phyloP scores from a whole-genome alignment of 2,797 vertebrate species.

The Neoniphon sammara region DNA sequence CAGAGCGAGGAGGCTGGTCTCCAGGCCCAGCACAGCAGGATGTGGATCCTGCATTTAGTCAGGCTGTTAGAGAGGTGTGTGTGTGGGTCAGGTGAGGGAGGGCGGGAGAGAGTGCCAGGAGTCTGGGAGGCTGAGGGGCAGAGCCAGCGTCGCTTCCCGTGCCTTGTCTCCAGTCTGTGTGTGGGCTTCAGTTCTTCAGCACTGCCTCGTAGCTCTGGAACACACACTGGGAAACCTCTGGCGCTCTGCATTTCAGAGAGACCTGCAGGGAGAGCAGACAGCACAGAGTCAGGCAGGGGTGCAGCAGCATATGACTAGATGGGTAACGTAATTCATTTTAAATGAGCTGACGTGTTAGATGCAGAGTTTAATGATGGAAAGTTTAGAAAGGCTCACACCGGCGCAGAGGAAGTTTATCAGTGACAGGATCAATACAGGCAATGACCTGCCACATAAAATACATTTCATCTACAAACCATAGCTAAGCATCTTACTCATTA shows the following conservation, averaged over 20 bases:
- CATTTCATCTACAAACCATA: no score
- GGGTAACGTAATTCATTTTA: neutral
- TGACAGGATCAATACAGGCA: neutral
- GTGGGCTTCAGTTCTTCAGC: conserved; percentile 90
- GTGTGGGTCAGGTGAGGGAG: conserved; percentile 8
- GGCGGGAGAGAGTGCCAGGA: conserved; percentile 12
- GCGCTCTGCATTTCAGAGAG: conserved; percentile 93
- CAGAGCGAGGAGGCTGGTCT: conserved; percentile 24
- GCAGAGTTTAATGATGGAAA: neutral
- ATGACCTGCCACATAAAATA: neutral
- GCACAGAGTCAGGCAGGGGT: no score
- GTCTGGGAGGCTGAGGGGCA: conserved; percentile 20
- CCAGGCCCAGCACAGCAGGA: conserved; percentile 23
- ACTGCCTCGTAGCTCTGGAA: conserved; percentile 93
- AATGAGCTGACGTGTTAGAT: neutral
- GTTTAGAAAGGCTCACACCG: neutral
- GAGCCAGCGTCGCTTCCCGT: conserved; percentile 1
- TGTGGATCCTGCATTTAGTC: conserved; percentile 19
- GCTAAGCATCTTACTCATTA: neutral
- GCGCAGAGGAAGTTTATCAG: conserved; percentile 3
- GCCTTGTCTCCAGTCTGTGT: neutral
- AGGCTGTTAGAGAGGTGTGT: conserved; percentile 29
- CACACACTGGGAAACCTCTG: conserved; percentile 91
- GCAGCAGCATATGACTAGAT: neutral
- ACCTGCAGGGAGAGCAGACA: conserved; percentile 79